Evolutionary conservation across 2,797 vertebrate genomes (phyloP), one percentile per base, ranked within the genome.

Genomic region (Melanogrammus aeglefinus): DNA sequence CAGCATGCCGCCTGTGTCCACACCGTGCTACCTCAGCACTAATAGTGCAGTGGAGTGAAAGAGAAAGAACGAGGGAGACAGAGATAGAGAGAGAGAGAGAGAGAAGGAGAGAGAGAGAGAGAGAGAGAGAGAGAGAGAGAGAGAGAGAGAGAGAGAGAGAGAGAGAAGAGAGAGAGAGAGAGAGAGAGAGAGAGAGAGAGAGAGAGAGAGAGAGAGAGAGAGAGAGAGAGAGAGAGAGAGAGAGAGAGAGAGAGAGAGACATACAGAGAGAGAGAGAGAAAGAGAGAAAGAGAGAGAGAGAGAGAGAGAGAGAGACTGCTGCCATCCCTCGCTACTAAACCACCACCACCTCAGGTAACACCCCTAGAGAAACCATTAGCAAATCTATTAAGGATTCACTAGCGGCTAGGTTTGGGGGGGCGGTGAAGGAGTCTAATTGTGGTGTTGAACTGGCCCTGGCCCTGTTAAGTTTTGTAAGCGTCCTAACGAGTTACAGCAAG

Each of bases 11-110:
- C 86, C 87, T 86, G 78, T 90, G 88, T 92, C 88, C 91, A 89
- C 90, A 92, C 89, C 88, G 86, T 92, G 93, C 94, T 93, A 90
- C 88, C 91, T 94, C 93, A 95, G 93, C 93, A 92, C 89, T 92
- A 93, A 93, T 38, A 38, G 89, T 90, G 89, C 86, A 87, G 89
- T 84, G 87, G 91, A 91, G 90, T 88, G 87, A 91, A 90, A 90
- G 90, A 89, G 88, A 85, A 88, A 89, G 90, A 90, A 88, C 85
- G 86, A 90, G 83, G 87, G 91, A 91, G 90, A 88, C 87, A 91
- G 90, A 90, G 90, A 89, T 90, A 91, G 90, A 88, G 87, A 91
- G 89, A 90, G 90, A 89, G 88, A 85, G 88, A 89, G 90, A 90
- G 88, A 84, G 86, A 90, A 83, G 86, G 91, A 91, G 90, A 88